Conservation (phyloP, 1,140 invertebrate genomes). For the Euwallacea similis region DNA sequence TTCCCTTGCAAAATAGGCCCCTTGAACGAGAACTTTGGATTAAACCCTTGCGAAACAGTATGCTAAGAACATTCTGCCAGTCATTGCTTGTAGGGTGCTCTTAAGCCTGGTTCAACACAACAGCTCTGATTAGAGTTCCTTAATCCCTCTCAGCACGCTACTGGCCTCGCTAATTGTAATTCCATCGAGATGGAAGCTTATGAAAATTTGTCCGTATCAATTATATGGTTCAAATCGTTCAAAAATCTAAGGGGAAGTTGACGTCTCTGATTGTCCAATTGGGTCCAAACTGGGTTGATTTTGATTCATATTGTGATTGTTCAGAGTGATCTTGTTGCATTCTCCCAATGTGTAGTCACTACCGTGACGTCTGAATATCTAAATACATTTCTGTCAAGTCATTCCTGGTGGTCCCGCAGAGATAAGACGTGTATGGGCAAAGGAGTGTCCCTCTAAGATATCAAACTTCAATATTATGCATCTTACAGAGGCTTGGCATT, state of each 20-base stretch:
- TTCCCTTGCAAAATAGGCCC: neutral
- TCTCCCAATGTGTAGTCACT: constrained; percentile 7
- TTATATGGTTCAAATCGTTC: neutral
- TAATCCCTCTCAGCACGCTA: constrained; percentile 51
- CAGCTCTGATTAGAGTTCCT: constrained; percentile 46
- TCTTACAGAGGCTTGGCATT: too few relatives aligned
- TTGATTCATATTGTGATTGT: neutral
- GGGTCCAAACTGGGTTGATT: too few relatives aligned
- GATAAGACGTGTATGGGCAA: constrained; percentile 34
- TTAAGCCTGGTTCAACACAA: constrained; percentile 41
- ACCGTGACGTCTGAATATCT: constrained; percentile 39
- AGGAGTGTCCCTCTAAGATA: constrained; percentile 10
- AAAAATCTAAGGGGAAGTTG: neutral
- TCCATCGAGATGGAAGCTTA: constrained; percentile 36
- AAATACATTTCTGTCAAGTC: constrained; percentile 29
- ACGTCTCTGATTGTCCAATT: too few relatives aligned
- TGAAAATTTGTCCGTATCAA: neutral
- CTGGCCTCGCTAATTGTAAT: constrained; percentile 51
- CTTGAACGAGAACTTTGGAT: neutral
- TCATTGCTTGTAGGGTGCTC: constrained; percentile 27
- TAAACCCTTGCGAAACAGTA: constrained; percentile 11
- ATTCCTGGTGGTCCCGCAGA: constrained; percentile 23
- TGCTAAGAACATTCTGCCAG: constrained; percentile 26
- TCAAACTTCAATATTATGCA: too few relatives aligned
- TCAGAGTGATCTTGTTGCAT: constrained; percentile 19